phyloP scores from a whole-genome alignment of 2,888 invertebrate genomes.

The Biston betularia region DNA sequence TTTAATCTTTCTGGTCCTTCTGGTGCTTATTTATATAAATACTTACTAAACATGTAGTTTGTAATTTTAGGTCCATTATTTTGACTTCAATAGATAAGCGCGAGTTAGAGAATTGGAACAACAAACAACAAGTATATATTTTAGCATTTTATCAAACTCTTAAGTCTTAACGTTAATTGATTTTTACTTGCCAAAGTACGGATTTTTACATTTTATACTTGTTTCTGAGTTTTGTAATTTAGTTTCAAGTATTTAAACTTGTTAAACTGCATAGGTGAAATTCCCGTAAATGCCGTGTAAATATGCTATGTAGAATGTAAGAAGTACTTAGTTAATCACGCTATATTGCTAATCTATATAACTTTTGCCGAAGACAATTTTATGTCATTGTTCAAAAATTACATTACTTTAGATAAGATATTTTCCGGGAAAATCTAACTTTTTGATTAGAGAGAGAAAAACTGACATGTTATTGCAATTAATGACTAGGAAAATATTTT shows the following conservation, averaged over 20 bases:
- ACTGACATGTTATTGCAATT: not conserved
- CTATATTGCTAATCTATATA: constrained; percentile 20
- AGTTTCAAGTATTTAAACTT: not conserved
- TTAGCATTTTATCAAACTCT: not conserved
- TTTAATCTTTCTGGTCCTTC: constrained; percentile 28
- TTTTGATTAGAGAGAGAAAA: not conserved
- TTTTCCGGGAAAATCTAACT: constrained; percentile 10
- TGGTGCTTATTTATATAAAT: not conserved
- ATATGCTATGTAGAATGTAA: not conserved
- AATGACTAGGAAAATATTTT: not conserved
- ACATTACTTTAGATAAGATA: constrained; percentile 35
- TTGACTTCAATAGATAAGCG: not conserved
- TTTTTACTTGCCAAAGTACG: not conserved
- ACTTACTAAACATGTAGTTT: not conserved
- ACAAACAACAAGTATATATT: not conserved
- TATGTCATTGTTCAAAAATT: constrained; percentile 33
- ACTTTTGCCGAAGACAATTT: constrained; percentile 19
- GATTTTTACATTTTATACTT: not conserved
- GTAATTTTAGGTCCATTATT: too few relatives aligned
- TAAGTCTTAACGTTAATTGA: not conserved
- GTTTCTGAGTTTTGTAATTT: not conserved
- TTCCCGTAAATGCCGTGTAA: not conserved
- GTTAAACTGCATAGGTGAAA: not conserved
- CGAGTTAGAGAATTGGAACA: not conserved
- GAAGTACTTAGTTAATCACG: constrained; percentile 2